Evolutionary conservation across 2,797 vertebrate species (phyloP).

Genomic region (Sebastes taczanowskii): DNA sequence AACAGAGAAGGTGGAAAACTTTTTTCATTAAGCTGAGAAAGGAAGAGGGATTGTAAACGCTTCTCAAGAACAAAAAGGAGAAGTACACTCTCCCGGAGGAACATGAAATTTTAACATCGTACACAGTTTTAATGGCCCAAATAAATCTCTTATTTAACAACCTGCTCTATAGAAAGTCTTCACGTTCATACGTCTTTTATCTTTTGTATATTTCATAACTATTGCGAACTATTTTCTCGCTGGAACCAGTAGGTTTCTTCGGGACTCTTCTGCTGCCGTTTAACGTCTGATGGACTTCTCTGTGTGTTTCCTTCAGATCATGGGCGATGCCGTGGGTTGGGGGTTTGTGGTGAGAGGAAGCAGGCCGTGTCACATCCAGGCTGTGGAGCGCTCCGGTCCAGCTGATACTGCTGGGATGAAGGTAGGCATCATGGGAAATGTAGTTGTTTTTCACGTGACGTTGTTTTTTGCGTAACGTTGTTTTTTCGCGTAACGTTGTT

Average conservation of each 20-base stretch:
- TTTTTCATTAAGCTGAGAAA: rapidly evolving
- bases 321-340: slow-evolving; percentile 90
- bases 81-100: neutral
- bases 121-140: neutral
- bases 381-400: slow-evolving; percentile 89
- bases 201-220: neutral
- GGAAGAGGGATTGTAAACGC: neutral
- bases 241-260: neutral
- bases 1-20: neutral
- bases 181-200: neutral
- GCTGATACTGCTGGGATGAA: slow-evolving; percentile 90
- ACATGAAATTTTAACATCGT: neutral
- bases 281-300: rapidly evolving
- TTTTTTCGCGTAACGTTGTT: no score
- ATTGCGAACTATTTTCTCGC: neutral
- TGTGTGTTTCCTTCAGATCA: slow-evolving; percentile 73
- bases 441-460: neutral
- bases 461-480: no score
- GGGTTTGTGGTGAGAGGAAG: slow-evolving; percentile 91
- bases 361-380: slow-evolving; percentile 90
- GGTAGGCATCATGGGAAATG: slow-evolving; percentile 71
- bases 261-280: neutral
- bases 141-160: neutral
- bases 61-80: neutral
- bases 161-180: neutral